Conservation (phyloP, 1,140 invertebrate species). For the Radopholus similis region DNA sequence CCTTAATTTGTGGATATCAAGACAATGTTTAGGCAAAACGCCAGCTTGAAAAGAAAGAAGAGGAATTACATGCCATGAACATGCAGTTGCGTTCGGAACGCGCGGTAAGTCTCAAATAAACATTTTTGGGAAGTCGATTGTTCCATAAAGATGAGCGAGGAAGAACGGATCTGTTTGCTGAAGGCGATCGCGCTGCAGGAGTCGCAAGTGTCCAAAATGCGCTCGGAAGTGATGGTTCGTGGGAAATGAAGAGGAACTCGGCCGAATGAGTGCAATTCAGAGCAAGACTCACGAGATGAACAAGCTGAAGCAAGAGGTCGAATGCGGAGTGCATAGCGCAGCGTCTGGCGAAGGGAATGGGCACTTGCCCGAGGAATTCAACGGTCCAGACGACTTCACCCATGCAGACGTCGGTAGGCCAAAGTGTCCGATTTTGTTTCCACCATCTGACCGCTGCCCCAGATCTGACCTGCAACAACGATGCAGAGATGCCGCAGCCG, state of each 20-base stretch:
- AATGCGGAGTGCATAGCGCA: conserved; percentile 50
- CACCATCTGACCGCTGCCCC: no score
- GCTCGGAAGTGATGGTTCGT: conserved; percentile 18
- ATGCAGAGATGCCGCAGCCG: conserved; percentile 37
- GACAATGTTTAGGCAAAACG: conserved; percentile 56
- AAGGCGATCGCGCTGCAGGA: conserved; percentile 41
- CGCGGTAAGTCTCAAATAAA: neutral
- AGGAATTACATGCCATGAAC: conserved; percentile 77
- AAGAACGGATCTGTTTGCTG: conserved; percentile 76
- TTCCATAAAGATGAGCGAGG: conserved; percentile 77
- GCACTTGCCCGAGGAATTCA: conserved; percentile 61
- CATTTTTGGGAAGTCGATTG: neutral
- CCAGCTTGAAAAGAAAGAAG: conserved; percentile 70
- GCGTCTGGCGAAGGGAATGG: conserved; percentile 65
- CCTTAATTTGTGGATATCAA: neutral
- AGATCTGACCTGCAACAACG: neutral
- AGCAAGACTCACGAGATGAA: conserved; percentile 82
- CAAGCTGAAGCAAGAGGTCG: conserved; percentile 76
- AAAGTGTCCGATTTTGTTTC: no score
- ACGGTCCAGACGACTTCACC: conserved; percentile 44
- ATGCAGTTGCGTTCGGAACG: conserved; percentile 78
- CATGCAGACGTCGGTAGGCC: conserved; percentile 47
- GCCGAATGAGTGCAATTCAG: conserved; percentile 3
- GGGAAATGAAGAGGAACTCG: neutral
- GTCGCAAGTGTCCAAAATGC: conserved; percentile 41